phyloP scores from a whole-genome alignment of 1,140 invertebrate genomes.

The Drosophila mayri region DNA sequence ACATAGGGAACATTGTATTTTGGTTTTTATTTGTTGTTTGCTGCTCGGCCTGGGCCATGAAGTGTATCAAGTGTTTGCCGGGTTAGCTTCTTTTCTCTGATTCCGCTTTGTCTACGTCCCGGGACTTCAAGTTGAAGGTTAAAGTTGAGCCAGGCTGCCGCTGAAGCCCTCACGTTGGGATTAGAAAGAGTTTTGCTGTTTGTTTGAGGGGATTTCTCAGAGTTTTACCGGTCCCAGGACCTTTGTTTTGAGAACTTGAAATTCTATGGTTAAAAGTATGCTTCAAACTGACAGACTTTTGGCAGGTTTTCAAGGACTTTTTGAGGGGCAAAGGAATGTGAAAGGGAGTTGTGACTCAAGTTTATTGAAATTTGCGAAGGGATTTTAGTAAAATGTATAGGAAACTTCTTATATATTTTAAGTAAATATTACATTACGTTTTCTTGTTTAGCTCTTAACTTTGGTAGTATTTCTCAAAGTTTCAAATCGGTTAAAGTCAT shows the following conservation, averaged over 20 bases:
- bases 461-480: background rate
- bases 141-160: slow-evolving; percentile 58
- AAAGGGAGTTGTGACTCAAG: background rate
- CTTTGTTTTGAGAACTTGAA: slow-evolving; percentile 6
- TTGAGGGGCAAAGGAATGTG: background rate
- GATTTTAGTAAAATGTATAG: background rate
- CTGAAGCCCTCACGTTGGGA: slow-evolving; percentile 35
- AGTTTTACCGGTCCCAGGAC: slow-evolving; percentile 31
- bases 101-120: slow-evolving; percentile 27
- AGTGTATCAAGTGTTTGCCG: slow-evolving; percentile 76
- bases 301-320: slow-evolving; percentile 38
- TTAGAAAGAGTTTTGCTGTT: slow-evolving; percentile 42
- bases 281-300: slow-evolving; percentile 40
- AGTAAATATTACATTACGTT: too few relatives aligned
- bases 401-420: background rate
- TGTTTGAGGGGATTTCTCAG: slow-evolving; percentile 31
- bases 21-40: slow-evolving; percentile 54
- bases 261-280: slow-evolving; percentile 7
- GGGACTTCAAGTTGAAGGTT: slow-evolving; percentile 71
- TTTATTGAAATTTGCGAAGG: background rate
- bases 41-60: slow-evolving; percentile 30
- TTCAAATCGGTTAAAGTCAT: slow-evolving; percentile 5
- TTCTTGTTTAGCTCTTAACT: background rate
- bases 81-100: slow-evolving; percentile 38
- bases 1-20: slow-evolving; percentile 51